These are phyloP conservation scores for Lithophane leautieri DNA, from an alignment of 2,888 invertebrate genomes.

Conservation along the genomic window DNA sequence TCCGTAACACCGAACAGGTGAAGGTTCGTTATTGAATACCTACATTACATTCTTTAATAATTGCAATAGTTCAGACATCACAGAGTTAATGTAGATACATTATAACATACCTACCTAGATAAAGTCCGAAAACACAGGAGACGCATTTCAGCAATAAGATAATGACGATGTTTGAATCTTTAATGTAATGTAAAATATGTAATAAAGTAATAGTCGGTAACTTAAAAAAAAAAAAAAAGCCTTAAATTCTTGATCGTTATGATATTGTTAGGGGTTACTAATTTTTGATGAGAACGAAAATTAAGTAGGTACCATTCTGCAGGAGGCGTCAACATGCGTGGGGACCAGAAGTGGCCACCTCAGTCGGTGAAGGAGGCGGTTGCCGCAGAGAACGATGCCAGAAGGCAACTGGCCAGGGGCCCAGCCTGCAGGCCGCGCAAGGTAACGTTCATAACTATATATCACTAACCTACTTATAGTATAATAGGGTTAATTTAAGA, in stretches of 20 bases:
- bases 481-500: conserved; percentile 14
- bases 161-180: neutral
- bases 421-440: conserved; percentile 94
- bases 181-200: neutral
- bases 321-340: conserved; percentile 96
- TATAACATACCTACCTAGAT: neutral
- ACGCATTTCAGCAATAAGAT: neutral
- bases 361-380: conserved; percentile 93
- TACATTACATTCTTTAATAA: neutral
- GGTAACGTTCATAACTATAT: conserved; percentile 76
- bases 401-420: conserved; percentile 93
- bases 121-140: neutral
- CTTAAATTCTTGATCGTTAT: too few species aligned
- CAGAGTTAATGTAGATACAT: neutral
- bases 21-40: conserved; percentile 19
- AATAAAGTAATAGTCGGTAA: too few species aligned
- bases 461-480: neutral
- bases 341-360: conserved; percentile 97
- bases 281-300: neutral
- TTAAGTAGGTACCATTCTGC: conserved; percentile 35
- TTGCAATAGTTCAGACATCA: neutral
- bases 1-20: conserved; percentile 27
- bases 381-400: conserved; percentile 93
- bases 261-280: neutral
- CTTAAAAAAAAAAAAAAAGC: too few species aligned